Conservation (phyloP, 2,888 invertebrate species). For the Bellardia bayeri region DNA sequence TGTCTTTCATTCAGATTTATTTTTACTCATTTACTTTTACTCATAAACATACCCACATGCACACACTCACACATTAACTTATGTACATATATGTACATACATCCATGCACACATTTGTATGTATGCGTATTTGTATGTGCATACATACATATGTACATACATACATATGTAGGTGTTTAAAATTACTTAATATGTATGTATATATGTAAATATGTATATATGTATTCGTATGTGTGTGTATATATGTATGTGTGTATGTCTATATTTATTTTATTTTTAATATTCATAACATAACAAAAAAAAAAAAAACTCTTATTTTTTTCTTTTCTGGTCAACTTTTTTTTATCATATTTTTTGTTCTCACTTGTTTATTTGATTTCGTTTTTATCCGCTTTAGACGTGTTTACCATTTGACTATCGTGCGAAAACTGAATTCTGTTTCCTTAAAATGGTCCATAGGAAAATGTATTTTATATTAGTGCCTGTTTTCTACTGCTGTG, state of each 20-base stretch:
- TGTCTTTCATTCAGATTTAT: neutral
- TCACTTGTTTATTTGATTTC: neutral
- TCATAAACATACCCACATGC: neutral
- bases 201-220: neutral
- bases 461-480: slow-evolving; percentile 47
- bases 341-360: slow-evolving; percentile 8
- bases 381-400: slow-evolving; percentile 53
- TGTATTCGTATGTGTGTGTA: neutral
- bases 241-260: neutral
- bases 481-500: slow-evolving; percentile 8
- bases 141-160: no score
- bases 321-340: slow-evolving; percentile 19
- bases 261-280: slow-evolving; percentile 23
- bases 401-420: slow-evolving; percentile 66
- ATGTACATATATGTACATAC: no score
- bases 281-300: slow-evolving; percentile 8
- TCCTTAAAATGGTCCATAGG: slow-evolving; percentile 65
- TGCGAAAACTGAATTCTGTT: slow-evolving; percentile 66
- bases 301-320: slow-evolving; percentile 31
- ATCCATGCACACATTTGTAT: neutral
- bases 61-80: neutral
- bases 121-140: neutral
- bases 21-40: slow-evolving; percentile 14
- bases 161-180: slow-evolving; percentile 49
- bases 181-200: slow-evolving; percentile 25